Base-by-base conservation (phyloP, 2,113 vertebrate species). In the Hippocampus comes region DNA sequence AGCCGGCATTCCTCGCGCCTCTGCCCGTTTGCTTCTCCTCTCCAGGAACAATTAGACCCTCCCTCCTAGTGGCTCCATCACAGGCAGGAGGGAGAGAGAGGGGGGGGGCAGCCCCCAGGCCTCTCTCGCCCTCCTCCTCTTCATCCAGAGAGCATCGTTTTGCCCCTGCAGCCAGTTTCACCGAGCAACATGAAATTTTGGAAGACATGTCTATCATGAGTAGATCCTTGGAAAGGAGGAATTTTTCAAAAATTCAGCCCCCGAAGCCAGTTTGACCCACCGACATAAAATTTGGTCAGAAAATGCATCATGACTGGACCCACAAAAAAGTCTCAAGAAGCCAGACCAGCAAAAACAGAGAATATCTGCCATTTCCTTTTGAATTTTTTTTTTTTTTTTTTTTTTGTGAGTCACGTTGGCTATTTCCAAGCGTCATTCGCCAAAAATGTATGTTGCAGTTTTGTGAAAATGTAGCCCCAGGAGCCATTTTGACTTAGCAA, bases 61-160 rank as follows among this genome's bases (percentile, higher is more conserved):
- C 70, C 73, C 82, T 82, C 85, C 86, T 82, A n/a, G 88, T 61
- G 83, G 88, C 86, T 85, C 84, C 88, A 83, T 89, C 89, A 86
- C 85, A 84, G 85, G 75, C 80, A 11, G 21, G 57, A 3, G n/a
- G 23, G 56, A 12, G 56, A 10, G 57, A 17, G 0, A 2, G 12
- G 38, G 21, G 38, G 11, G 41, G 82, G 70, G 72, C 41, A 15
- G 68, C 84, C 87, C 83, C 0, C 41, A 68, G 81, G 89, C 80
- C 43, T 66, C 48, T 66, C 84, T 82, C 74, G 79, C 84, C 42
- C 78, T 63, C 60, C 56, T 75, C 72, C 27, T 76, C 76, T 77
- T 87, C 78, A 86, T 78, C 78, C 74, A 9, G 21, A 81, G 71
- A 76, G 78, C 76, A 73, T 78, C 76, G 70, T 73, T 80, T 9